Percentiles rank a stretch among this genome's conserved stretches.
Evolutionary conservation across 2,113 vertebrate species (phyloP).

Genomic region (Puma concolor): DNA sequence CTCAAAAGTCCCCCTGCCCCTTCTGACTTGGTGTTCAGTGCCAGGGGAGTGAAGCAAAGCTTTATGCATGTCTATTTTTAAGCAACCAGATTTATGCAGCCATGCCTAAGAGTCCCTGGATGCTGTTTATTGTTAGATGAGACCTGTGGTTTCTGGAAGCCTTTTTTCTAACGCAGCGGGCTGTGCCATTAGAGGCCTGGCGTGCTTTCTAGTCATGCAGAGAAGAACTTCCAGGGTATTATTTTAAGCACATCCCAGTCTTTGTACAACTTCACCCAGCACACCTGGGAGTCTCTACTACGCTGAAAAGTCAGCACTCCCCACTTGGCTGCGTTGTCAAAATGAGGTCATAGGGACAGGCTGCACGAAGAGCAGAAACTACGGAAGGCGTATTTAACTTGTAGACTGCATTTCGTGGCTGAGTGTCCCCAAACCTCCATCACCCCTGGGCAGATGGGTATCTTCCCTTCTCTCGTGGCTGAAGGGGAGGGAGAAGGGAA

Average conservation of each 20-base stretch:
- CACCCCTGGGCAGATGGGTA: not conserved
- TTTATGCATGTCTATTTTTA: conserved; percentile 11
- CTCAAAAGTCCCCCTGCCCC: not conserved
- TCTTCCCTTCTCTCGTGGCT: not conserved
- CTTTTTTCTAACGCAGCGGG: conserved; percentile 68
- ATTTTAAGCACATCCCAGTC: conserved; percentile 46
- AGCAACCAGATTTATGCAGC: conserved; percentile 64
- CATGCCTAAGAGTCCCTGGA: conserved; percentile 55
- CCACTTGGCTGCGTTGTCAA: not conserved
- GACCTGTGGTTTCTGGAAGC: conserved; percentile 60
- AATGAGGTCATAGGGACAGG: not conserved
- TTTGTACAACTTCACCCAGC: not conserved
- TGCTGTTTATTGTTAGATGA: conserved; percentile 60
- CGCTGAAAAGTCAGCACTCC: not conserved
- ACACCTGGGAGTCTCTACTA: not conserved
- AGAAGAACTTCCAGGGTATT: conserved; percentile 53
- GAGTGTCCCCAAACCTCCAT: not conserved
- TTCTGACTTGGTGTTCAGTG: not conserved
- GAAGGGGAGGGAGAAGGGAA: not conserved
- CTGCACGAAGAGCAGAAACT: not conserved
- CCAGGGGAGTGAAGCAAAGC: not conserved
- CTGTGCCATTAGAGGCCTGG: conserved; percentile 64
- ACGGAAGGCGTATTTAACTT: not conserved
- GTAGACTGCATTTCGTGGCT: not conserved
- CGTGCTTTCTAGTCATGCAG: conserved; percentile 43